These are phyloP conservation scores for Channa maculata DNA, from an alignment of 2,113 vertebrate species.

Conservation along the genomic window DNA sequence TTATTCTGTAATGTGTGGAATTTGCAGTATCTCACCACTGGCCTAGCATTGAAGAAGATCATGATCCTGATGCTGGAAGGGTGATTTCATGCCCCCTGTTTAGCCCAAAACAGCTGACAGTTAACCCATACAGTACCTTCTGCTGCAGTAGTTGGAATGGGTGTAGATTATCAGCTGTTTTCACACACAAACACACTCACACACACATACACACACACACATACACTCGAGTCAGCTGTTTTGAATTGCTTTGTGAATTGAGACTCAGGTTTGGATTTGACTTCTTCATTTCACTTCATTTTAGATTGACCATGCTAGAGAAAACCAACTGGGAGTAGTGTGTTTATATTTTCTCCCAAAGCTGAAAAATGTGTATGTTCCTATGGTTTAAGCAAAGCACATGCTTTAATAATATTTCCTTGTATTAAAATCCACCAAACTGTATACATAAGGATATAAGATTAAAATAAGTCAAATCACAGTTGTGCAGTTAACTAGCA, in stretches of 20 bases:
- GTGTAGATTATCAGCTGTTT: too few relatives aligned
- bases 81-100: conserved; percentile 9
- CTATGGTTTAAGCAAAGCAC: background rate
- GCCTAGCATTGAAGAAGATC: too few relatives aligned
- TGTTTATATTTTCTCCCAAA: too few relatives aligned
- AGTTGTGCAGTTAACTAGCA: conserved; percentile 3
- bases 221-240: conserved; percentile 18
- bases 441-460: too few relatives aligned
- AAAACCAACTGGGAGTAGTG: background rate
- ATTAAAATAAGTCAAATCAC: conserved; percentile 5
- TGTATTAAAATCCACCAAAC: too few relatives aligned
- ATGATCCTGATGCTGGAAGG: too few relatives aligned
- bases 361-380: background rate
- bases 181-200: too few relatives aligned
- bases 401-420: too few relatives aligned
- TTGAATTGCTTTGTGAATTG: conserved; percentile 17
- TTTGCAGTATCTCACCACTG: too few relatives aligned
- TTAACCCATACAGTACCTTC: background rate
- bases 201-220: too few relatives aligned
- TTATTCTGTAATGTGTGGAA: too few relatives aligned
- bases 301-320: background rate
- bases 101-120: background rate
- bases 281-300: background rate
- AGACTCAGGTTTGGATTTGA: background rate
- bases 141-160: background rate